A percentile compares a stretch with the other conserved stretches of the same genome.
Evolutionary conservation across 2,888 invertebrate species (phyloP).

Genomic region (Altica lythri): DNA sequence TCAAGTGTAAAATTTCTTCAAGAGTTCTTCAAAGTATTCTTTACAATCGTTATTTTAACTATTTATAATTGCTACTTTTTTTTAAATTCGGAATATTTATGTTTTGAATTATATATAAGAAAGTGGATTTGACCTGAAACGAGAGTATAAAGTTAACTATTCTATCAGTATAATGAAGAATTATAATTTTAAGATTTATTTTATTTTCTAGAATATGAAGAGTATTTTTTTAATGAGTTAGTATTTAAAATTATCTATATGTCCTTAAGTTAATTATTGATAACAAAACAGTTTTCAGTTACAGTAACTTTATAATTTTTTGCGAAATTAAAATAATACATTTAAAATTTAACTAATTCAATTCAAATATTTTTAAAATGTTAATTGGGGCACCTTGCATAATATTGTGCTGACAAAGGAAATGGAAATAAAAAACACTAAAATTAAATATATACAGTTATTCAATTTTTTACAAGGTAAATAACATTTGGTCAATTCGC

Average conservation of each 20-base stretch:
- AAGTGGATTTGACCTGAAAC: no score
- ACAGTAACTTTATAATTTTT: conserved; percentile 11
- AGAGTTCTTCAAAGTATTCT: no score
- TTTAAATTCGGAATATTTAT: no score
- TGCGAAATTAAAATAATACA: background rate
- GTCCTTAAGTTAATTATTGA: conserved; percentile 5
- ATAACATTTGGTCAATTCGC: conserved; percentile 38
- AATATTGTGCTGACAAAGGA: background rate
- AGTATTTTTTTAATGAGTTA: background rate
- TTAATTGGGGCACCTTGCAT: background rate
- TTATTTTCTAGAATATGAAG: background rate
- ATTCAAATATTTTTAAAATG: background rate
- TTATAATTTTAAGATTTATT: background rate
- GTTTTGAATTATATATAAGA: no score
- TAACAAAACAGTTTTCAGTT: conserved; percentile 19
- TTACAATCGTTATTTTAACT: background rate
- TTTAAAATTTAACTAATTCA: no score
- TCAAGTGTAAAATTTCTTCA: no score
- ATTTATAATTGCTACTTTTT: no score
- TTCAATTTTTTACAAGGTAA: conserved; percentile 30
- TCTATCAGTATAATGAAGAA: background rate
- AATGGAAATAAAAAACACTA: conserved; percentile 15
- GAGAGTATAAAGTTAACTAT: background rate
- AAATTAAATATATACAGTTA: conserved; percentile 24
- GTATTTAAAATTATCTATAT: background rate